These are phyloP conservation scores for Drosophila bifasciata DNA, from an alignment of 1,140 invertebrate genomes.

Conservation along the genomic window DNA sequence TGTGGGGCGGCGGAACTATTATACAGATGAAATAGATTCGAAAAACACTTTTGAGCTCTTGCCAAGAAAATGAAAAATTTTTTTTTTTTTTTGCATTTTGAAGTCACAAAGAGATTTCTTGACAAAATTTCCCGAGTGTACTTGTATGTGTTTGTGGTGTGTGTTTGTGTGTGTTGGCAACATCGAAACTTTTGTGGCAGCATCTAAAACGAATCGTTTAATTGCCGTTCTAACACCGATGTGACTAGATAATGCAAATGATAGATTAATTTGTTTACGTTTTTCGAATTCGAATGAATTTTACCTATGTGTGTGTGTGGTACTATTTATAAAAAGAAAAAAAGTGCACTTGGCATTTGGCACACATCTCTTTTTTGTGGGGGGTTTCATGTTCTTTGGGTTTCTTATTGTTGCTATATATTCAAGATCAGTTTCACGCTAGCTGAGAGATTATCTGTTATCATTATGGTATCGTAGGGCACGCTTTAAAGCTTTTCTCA, in stretches of 20 bases:
- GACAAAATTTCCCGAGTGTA: constrained; percentile 15
- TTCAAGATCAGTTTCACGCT: neutral
- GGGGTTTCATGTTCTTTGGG: constrained; percentile 20
- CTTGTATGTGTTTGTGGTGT: no score
- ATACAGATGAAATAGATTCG: constrained; percentile 43
- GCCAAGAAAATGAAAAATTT: constrained; percentile 44
- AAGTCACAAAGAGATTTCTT: constrained; percentile 18
- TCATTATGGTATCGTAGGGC: no score
- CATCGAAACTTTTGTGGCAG: constrained; percentile 46
- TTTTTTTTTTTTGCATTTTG: constrained; percentile 35
- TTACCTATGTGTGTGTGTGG: neutral
- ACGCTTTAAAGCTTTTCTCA: no score
- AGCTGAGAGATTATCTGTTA: no score
- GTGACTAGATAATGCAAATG: constrained; percentile 63
- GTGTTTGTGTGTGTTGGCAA: constrained; percentile 26
- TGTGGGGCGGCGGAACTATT: constrained; percentile 35
- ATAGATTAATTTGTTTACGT: constrained; percentile 81
- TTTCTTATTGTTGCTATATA: constrained; percentile 3
- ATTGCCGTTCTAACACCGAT: constrained; percentile 62
- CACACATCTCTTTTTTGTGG: constrained; percentile 33
- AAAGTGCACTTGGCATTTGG: constrained; percentile 67
- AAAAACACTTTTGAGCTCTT: constrained; percentile 63
- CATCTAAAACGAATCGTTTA: constrained; percentile 78
- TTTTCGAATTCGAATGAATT: constrained; percentile 45
- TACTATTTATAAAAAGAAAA: constrained; percentile 46